Percentiles rank a stretch among this genome's conserved stretches.
Conservation (phyloP, 1,140 invertebrate species). For the Apis dorsata region DNA sequence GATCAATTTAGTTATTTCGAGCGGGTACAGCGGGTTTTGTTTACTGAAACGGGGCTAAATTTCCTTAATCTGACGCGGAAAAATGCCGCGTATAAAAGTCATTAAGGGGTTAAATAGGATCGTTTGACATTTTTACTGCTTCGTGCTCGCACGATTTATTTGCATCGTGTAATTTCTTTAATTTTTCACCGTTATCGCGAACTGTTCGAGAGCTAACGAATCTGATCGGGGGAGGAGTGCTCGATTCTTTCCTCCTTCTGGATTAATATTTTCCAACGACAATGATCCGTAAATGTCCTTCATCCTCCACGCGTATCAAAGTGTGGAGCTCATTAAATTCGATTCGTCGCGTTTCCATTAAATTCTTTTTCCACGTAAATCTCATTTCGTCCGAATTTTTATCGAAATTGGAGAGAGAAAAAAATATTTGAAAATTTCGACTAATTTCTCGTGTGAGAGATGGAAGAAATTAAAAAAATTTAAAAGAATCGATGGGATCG, state of each 20-base stretch:
- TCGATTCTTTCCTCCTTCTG: too few relatives aligned
- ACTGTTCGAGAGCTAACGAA: too few relatives aligned
- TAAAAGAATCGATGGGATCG: too few relatives aligned
- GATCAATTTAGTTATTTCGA: conserved; percentile 39
- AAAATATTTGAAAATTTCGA: not conserved
- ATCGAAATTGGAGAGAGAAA: not conserved
- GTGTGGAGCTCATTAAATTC: too few relatives aligned
- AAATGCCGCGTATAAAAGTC: conserved; percentile 32
- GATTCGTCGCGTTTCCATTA: too few relatives aligned
- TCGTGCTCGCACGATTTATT: conserved; percentile 8
- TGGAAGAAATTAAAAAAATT: too few relatives aligned
- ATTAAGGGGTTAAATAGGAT: conserved; percentile 19
- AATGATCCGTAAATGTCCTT: too few relatives aligned
- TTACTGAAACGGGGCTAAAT: conserved; percentile 6
- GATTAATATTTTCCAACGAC: too few relatives aligned
- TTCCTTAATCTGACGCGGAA: conserved; percentile 19
- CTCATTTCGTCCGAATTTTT: conserved; percentile 7
- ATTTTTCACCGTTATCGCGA: conserved; percentile 16
- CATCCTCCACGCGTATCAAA: not conserved
- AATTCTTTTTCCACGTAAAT: not conserved
- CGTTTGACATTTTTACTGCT: conserved; percentile 25
- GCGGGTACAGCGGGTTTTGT: not conserved
- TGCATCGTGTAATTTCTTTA: not conserved
- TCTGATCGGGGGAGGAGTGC: too few relatives aligned
- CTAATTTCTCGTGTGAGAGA: not conserved